phyloP scores from a whole-genome alignment of 2,113 vertebrate genomes.

The Anser brachyrhynchus region DNA sequence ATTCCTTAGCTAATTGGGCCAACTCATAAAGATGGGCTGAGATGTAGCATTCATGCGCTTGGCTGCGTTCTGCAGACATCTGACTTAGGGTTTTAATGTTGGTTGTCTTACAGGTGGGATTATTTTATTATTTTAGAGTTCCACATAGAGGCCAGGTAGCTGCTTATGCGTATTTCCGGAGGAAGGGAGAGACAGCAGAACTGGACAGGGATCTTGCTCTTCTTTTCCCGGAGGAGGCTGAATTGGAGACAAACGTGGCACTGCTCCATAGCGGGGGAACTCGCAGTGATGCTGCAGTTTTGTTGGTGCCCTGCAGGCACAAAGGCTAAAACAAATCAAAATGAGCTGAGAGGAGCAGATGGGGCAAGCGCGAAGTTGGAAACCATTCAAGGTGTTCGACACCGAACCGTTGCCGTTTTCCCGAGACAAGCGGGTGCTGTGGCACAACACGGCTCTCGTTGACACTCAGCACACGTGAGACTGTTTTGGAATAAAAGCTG shows the following conservation, averaged over 20 bases:
- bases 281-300: slow-evolving; percentile 63
- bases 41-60: fast-evolving
- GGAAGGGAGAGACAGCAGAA: background rate
- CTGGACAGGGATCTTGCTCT: background rate
- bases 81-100: background rate
- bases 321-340: slow-evolving; percentile 61
- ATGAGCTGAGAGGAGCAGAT: slow-evolving; percentile 64
- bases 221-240: background rate
- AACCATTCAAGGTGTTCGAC: slow-evolving; percentile 64
- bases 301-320: slow-evolving; percentile 62
- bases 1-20: background rate
- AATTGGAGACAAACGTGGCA: slow-evolving; percentile 25
- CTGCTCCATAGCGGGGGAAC: background rate
- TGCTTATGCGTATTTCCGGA: background rate
- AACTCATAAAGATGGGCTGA: background rate
- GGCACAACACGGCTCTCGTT: slow-evolving; percentile 31
- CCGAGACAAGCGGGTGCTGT: slow-evolving; percentile 17
- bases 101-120: background rate
- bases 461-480: slow-evolving; percentile 35
- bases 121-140: background rate
- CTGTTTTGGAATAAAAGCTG: background rate
- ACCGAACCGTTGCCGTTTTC: slow-evolving; percentile 20
- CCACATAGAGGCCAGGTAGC: background rate
- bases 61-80: background rate
- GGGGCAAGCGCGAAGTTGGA: slow-evolving; percentile 66